A percentile compares a stretch with the other conserved stretches of the same genome.
These are phyloP conservation scores for Lithophane socia DNA, from an alignment of 2,888 invertebrate genomes.

Conservation along the genomic window DNA sequence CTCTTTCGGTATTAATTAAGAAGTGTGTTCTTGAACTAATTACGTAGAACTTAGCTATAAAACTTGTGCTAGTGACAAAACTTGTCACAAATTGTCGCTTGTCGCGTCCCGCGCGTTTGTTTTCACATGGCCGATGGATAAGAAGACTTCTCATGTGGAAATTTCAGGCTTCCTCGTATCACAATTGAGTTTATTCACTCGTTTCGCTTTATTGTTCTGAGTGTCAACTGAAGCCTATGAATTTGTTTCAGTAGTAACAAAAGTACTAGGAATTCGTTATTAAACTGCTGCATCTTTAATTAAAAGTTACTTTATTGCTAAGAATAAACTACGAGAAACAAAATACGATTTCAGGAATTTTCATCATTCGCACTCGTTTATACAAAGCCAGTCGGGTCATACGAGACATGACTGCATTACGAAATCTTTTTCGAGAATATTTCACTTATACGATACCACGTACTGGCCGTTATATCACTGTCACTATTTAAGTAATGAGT, in stretches of 20 bases:
- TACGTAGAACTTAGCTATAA: slow-evolving; percentile 10
- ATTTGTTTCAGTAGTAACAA: slow-evolving; percentile 6
- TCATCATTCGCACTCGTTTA: slow-evolving; percentile 1
- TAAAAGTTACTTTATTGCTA: not conserved
- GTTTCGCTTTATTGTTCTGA: slow-evolving; percentile 23
- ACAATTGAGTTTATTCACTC: slow-evolving; percentile 35
- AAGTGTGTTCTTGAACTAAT: slow-evolving; percentile 26
- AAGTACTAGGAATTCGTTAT: no score
- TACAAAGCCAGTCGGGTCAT: slow-evolving; percentile 9
- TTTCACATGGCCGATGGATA: slow-evolving; percentile 47
- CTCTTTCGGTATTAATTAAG: slow-evolving; percentile 1
- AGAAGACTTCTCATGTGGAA: slow-evolving; percentile 48
- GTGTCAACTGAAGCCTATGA: not conserved
- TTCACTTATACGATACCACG: slow-evolving; percentile 43
- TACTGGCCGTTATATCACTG: slow-evolving; percentile 43
- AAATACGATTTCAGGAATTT: not conserved
- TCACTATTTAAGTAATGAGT: slow-evolving; percentile 29
- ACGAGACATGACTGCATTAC: slow-evolving; percentile 26
- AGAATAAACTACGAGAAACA: not conserved
- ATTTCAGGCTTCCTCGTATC: slow-evolving; percentile 19
- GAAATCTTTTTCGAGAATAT: slow-evolving; percentile 36
- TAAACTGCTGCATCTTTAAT: not conserved
- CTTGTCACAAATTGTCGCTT: slow-evolving; percentile 28
- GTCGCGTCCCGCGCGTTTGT: slow-evolving; percentile 20
- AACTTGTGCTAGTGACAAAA: slow-evolving; percentile 51